phyloP scores from a whole-genome alignment of 2,113 vertebrate genomes.

The Picathartes gymnocephalus region DNA sequence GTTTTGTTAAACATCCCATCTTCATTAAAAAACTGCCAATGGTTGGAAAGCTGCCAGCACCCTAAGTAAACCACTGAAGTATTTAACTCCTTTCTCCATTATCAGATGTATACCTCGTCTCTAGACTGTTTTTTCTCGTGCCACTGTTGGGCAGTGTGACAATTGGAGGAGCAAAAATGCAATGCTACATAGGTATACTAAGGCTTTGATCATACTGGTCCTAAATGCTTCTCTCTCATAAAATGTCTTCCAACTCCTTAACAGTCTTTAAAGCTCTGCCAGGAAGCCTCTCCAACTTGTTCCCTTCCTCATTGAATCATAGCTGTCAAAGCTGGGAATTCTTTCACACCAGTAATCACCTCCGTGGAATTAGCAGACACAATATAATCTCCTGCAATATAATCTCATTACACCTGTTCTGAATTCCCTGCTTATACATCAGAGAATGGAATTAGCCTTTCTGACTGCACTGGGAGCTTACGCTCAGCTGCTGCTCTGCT shows the following conservation, averaged over 20 bases:
- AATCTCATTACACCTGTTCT: background rate
- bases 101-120: background rate
- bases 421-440: background rate
- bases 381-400: background rate
- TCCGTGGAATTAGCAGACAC: background rate
- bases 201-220: background rate
- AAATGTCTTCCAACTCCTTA: background rate
- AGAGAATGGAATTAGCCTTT: background rate
- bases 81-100: background rate
- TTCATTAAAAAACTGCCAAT: background rate
- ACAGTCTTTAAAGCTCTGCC: background rate
- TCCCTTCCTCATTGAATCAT: background rate
- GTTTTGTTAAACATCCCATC: constrained; percentile 18
- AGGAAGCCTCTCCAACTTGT: background rate
- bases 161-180: background rate
- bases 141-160: background rate
- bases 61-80: background rate
- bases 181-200: background rate
- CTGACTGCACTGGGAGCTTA: background rate
- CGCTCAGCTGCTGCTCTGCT: background rate
- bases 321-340: background rate
- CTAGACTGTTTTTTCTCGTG: background rate
- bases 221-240: background rate
- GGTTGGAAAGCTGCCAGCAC: background rate
- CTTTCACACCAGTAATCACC: constrained; percentile 1